Conservation (phyloP, 2,888 invertebrate species). For the Troides helena region DNA sequence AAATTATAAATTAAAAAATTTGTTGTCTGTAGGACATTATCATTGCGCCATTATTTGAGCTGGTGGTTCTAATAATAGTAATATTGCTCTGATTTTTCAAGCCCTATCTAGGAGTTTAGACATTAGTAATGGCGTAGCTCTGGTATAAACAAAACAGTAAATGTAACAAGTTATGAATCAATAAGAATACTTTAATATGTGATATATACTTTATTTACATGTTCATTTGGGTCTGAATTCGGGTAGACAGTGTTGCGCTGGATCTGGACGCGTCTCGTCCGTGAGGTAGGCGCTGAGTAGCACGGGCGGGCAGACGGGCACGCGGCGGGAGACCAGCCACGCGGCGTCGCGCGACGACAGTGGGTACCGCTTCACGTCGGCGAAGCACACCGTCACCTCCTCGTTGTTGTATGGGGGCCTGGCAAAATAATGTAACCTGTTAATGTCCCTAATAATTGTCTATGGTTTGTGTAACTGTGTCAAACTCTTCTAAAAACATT, state of each 20-base stretch:
- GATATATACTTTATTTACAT: conserved; percentile 4
- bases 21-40: too few relatives aligned
- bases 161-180: not conserved
- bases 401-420: conserved; percentile 81
- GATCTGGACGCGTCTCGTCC: conserved; percentile 57
- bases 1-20: too few relatives aligned
- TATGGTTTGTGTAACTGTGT: too few relatives aligned
- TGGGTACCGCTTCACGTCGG: conserved; percentile 78
- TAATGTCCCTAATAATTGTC: too few relatives aligned
- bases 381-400: conserved; percentile 85
- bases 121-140: too few relatives aligned
- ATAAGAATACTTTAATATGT: not conserved
- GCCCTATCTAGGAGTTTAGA: too few relatives aligned
- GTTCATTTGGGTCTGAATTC: conserved; percentile 49
- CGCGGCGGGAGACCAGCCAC: conserved; percentile 74
- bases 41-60: too few relatives aligned
- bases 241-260: conserved; percentile 56
- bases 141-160: too few relatives aligned
- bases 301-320: conserved; percentile 83
- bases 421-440: conserved; percentile 30
- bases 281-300: conserved; percentile 82
- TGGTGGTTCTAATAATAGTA: too few relatives aligned
- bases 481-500: too few relatives aligned
- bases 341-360: conserved; percentile 77
- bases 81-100: too few relatives aligned